Conservation (phyloP, 2,113 vertebrate species). For the Gymnarchus niloticus region DNA sequence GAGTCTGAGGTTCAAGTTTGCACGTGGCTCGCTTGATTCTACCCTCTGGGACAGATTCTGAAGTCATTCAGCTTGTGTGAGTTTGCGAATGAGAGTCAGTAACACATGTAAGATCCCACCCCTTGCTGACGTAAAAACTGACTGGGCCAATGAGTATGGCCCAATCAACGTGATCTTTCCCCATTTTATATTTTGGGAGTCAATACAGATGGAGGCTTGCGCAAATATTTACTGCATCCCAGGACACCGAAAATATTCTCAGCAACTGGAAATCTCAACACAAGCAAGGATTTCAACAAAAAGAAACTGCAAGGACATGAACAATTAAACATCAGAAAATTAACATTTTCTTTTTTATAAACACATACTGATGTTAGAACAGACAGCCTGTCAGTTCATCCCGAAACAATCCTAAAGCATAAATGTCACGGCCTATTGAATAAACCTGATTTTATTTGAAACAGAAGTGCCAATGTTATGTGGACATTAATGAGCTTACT, state of each 20-base stretch:
- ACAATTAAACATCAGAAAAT: neutral
- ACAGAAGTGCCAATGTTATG: neutral
- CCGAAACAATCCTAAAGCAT: neutral
- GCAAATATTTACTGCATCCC: conserved; percentile 1
- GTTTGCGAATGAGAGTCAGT: neutral
- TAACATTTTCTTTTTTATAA: neutral
- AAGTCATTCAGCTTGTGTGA: neutral
- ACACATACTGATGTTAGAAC: neutral
- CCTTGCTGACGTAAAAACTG: neutral
- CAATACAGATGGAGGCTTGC: neutral
- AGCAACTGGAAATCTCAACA: neutral
- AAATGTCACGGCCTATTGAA: neutral
- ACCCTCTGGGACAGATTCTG: neutral
- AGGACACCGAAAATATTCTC: neutral
- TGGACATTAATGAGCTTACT: neutral
- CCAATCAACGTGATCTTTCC: too few relatives aligned
- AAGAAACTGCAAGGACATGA: neutral
- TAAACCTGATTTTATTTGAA: neutral
- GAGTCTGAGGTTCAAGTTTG: neutral
- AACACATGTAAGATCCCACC: neutral
- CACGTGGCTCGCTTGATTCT: neutral
- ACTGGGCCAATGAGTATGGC: neutral
- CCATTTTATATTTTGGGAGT: neutral
- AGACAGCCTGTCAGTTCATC: neutral
- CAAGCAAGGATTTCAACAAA: neutral